phyloP scores from a whole-genome alignment of 2,888 invertebrate genomes.

The Trichogramma dendrolimi region DNA sequence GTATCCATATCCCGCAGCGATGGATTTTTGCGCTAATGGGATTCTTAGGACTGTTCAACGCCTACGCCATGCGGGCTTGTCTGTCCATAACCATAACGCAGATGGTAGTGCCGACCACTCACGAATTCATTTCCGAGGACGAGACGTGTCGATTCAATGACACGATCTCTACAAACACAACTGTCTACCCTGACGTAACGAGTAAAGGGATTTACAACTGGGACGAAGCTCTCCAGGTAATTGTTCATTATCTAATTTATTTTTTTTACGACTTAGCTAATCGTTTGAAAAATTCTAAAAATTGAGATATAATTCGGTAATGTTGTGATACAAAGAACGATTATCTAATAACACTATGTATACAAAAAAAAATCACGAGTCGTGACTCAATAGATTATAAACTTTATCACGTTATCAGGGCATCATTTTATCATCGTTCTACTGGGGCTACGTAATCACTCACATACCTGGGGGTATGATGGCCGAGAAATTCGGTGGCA shows the following conservation, averaged over 20 bases:
- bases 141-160: too few species aligned
- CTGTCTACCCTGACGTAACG: background rate
- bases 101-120: conserved; percentile 53
- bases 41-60: conserved; percentile 64
- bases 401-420: conserved; percentile 57
- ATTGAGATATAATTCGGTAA: background rate
- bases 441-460: conserved; percentile 79
- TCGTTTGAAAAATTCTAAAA: background rate
- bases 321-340: too few species aligned
- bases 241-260: background rate
- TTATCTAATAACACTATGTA: too few species aligned
- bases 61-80: conserved; percentile 68
- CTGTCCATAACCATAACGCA: conserved; percentile 65
- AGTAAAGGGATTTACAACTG: conserved; percentile 31
- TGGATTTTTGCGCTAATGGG: conserved; percentile 56
- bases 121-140: background rate
- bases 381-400: too few species aligned
- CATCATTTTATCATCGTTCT: conserved; percentile 75
- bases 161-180: background rate
- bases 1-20: conserved; percentile 28
- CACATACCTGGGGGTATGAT: conserved; percentile 79
- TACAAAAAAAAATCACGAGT: too few species aligned
- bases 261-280: background rate
- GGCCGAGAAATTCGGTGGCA: conserved; percentile 80
- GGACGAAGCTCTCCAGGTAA: conserved; percentile 34